These are phyloP conservation scores for Pomatostomus ruficeps DNA, from an alignment of 2,113 vertebrate genomes.

Conservation along the genomic window DNA sequence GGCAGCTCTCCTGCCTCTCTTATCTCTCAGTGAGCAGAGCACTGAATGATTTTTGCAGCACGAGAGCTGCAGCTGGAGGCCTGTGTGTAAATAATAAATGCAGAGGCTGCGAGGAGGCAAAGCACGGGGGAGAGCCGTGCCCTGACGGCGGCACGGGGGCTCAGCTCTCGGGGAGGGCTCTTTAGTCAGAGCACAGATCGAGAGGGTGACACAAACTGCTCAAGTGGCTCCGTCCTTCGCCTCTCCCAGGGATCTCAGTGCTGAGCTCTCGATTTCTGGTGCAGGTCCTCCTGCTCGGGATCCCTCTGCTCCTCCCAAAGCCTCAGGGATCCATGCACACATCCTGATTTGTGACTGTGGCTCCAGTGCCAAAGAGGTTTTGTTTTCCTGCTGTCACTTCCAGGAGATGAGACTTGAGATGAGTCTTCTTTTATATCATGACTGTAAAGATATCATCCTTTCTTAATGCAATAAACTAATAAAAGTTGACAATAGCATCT, in stretches of 20 bases:
- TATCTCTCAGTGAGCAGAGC: not conserved
- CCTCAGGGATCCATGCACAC: fast-evolving
- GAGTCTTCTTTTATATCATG: not conserved
- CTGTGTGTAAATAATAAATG: not conserved
- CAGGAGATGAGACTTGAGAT: not conserved
- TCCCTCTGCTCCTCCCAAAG: not conserved
- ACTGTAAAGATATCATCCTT: not conserved
- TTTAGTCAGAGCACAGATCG: not conserved
- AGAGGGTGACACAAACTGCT: not conserved
- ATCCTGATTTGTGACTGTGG: not conserved
- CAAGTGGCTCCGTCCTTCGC: not conserved
- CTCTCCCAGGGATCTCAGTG: not conserved
- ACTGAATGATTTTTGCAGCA: not conserved
- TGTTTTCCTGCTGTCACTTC: not conserved
- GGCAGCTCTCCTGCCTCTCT: conserved; percentile 34
- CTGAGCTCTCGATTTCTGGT: not conserved
- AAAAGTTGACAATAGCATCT: conserved; percentile 50
- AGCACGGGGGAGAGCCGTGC: not conserved
- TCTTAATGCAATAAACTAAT: conserved; percentile 27
- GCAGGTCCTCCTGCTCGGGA: not conserved
- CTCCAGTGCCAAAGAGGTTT: not conserved
- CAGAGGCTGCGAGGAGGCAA: not conserved
- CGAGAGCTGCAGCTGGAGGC: conserved; percentile 17
- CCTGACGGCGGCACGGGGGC: not conserved
- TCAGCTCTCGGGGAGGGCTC: not conserved